A percentile compares a stretch with the other conserved stretches of the same genome.
Evolutionary conservation across 2,113 vertebrate species (phyloP).

Genomic region (Cygnus buccinator): DNA sequence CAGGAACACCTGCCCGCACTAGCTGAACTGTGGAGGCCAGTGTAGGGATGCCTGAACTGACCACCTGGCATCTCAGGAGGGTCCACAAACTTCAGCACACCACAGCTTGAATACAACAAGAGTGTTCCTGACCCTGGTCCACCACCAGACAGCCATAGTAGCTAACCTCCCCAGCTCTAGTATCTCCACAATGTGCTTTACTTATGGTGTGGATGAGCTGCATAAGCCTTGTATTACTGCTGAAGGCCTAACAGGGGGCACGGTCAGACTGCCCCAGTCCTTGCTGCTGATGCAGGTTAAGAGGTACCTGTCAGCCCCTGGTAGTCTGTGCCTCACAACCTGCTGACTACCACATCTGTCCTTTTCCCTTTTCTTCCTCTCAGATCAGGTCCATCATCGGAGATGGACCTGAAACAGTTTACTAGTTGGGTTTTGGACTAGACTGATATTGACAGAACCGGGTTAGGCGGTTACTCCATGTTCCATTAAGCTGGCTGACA

Average conservation of each 20-base stretch:
- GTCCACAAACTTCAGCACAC: background rate
- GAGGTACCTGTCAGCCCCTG: background rate
- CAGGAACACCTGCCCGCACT: accelerated
- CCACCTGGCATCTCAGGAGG: background rate
- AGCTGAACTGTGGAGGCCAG: accelerated
- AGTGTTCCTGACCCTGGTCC: background rate
- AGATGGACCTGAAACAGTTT: background rate
- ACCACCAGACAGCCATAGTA: background rate
- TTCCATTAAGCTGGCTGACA: background rate
- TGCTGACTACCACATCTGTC: background rate
- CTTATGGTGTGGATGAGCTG: background rate
- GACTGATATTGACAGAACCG: background rate
- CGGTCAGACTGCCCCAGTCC: background rate
- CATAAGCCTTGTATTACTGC: background rate
- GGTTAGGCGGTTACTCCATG: background rate
- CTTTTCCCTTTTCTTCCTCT: background rate
- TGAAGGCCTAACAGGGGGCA: too few relatives aligned
- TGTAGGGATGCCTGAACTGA: background rate
- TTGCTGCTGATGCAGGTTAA: background rate
- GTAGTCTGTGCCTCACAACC: background rate
- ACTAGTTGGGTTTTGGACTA: background rate
- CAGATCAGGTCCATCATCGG: background rate
- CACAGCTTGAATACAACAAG: background rate
- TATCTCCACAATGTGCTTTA: background rate
- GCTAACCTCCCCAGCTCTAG: accelerated